Evolutionary conservation across 2,888 invertebrate genomes (phyloP).

Genomic region (Rotaria socialis): DNA sequence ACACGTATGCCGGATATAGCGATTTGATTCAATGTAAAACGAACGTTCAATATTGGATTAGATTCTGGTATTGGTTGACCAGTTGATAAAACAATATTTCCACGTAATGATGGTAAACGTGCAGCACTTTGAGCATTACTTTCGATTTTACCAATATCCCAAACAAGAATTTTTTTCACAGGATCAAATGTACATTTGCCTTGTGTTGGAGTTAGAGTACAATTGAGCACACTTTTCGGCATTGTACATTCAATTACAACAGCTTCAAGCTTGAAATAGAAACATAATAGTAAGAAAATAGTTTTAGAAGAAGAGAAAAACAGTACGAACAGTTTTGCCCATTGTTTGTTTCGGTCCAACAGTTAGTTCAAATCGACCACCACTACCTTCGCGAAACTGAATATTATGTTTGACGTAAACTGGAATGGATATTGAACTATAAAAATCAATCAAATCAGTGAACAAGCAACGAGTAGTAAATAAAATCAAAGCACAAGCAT

Average conservation of each 20-base stretch:
- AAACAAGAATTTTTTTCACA: slow-evolving; percentile 83
- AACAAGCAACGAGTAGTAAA: no score
- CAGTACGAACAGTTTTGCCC: slow-evolving; percentile 72
- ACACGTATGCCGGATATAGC: slow-evolving; percentile 93
- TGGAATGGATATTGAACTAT: slow-evolving; percentile 86
- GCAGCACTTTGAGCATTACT: slow-evolving; percentile 61
- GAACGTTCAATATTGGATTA: slow-evolving; percentile 66
- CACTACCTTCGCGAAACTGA: slow-evolving; percentile 69
- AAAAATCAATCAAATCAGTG: slow-evolving; percentile 44
- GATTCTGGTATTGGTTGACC: slow-evolving; percentile 78
- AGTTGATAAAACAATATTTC: slow-evolving; percentile 59
- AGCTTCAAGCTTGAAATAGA: slow-evolving; percentile 67
- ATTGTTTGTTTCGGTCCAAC: slow-evolving; percentile 96
- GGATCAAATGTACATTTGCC: slow-evolving; percentile 97
- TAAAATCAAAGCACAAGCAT: no score
- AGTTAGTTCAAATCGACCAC: slow-evolving; percentile 81
- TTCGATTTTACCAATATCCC: slow-evolving; percentile 97
- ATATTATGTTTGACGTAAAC: slow-evolving; percentile 88
- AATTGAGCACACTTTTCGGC: slow-evolving; percentile 92
- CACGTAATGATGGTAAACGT: slow-evolving; percentile 66
- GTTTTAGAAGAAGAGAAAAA: background rate
- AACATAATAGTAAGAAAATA: background rate
- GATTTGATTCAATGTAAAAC: slow-evolving; percentile 82
- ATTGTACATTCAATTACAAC: slow-evolving; percentile 89
- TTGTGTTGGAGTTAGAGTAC: slow-evolving; percentile 83